Conservation (phyloP, 1,140 invertebrate species). For the Drosophila littoralis region DNA sequence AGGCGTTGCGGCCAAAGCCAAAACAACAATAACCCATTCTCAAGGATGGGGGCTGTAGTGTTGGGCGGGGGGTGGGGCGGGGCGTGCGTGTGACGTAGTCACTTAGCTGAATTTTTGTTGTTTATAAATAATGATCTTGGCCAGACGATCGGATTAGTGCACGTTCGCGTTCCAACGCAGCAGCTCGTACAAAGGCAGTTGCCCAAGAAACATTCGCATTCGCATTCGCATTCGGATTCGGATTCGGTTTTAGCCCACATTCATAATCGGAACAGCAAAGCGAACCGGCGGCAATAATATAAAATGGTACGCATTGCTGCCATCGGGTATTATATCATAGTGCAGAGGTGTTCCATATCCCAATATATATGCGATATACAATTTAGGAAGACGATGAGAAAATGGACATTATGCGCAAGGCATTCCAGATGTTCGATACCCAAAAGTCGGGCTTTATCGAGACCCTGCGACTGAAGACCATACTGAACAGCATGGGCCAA, state of each 20-base stretch:
- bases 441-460: slow-evolving; percentile 95
- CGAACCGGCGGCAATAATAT: slow-evolving; percentile 7
- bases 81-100: slow-evolving; percentile 67
- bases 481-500: slow-evolving; percentile 97
- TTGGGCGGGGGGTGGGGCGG: slow-evolving; percentile 12
- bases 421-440: slow-evolving; percentile 97
- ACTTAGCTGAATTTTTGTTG: slow-evolving; percentile 72
- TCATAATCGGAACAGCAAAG: slow-evolving; percentile 41
- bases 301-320: slow-evolving; percentile 64
- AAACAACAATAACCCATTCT: slow-evolving; percentile 75
- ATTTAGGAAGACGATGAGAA: slow-evolving; percentile 89
- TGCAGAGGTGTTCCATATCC: background rate
- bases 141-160: slow-evolving; percentile 79
- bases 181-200: slow-evolving; percentile 42
- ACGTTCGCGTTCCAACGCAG: slow-evolving; percentile 73
- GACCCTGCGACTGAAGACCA: slow-evolving; percentile 94
- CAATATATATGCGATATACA: slow-evolving; percentile 2
- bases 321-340: slow-evolving; percentile 34
- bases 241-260: slow-evolving; percentile 13
- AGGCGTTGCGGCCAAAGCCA: slow-evolving; percentile 66
- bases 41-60: slow-evolving; percentile 43
- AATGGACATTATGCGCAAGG: slow-evolving; percentile 94
- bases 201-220: slow-evolving; percentile 7
- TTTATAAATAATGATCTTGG: slow-evolving; percentile 83
- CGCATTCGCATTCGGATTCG: slow-evolving; percentile 21